Base-by-base conservation (phyloP, 2,797 vertebrate genomes). In the Melanogrammus aeglefinus region DNA sequence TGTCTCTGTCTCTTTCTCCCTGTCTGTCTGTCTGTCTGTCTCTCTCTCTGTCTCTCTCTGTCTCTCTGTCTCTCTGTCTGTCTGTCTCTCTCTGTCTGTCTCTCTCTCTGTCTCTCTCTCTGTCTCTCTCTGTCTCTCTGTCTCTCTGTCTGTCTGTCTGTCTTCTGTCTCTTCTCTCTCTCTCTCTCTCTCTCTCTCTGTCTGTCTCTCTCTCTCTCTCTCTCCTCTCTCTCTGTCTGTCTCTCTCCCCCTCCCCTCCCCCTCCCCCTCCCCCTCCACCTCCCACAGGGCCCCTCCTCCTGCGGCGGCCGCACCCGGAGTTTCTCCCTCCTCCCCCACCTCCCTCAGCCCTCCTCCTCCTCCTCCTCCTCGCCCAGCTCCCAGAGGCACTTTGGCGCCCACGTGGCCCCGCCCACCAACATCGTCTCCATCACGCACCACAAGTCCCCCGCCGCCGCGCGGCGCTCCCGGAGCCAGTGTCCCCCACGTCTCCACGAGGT, bases 371-470 rank as follows among this genome's bases (percentile, higher is more conserved):
- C 96, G 82, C 96, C 96, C 14, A 94, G 93, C 83, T 88, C 89
- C 88, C 97, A 96, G 93, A 96, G 96, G 85, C 95, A 95, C 77
- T 82, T 91, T 80, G 88, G 89, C 88, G 91, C 91, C 77, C 84
- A 69, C 2, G 63, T 92, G 1, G 93, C 94, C 74, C 88, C 95
- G 6, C 94, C 95, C 75, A 90, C 94, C 76, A 95, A 94, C 82
- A 96, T 98, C 88, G 95, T 99, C 87, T 97, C 96, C 87, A 93
- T 99, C 91, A 98, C 97, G 27, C 97, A 98, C 91, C 97, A 98
- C 94, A 98, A 97, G 93, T 98, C 97, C 71, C 97, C 98, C 82
- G 96, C 96, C 41, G 96, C 96, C 0, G 96, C 96, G 81, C 94
- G 96, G 84, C 96, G 95, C 87, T 92, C 91, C 1, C 96, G 92